Base-by-base conservation (phyloP, 1,140 invertebrate species). In the Halesus radiatus region DNA sequence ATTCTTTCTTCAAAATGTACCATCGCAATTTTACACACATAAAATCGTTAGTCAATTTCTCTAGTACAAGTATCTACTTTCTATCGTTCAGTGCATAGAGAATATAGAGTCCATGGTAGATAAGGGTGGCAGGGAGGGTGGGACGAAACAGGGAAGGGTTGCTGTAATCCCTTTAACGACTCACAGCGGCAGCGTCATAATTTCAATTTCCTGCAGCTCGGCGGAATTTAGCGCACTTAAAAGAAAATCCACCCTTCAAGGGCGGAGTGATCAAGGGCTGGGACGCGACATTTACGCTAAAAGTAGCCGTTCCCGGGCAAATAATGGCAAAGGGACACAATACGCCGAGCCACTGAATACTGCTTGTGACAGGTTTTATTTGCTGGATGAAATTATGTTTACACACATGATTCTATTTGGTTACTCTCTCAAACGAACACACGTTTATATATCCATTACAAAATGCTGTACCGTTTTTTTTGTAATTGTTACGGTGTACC, bases 191-290 rank as follows among this genome's bases (percentile, higher is more conserved):
- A 8, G 22, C 29, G 70, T 74, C 70, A 74, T 74, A 74, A 74
- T 74, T 74, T 74, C 70, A 74, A 74, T 74, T 74, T 74, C 70
- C 70, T 74, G 70, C 70, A 74, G 70, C 70, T 74, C 53, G 6
- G 23, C 26, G 52, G 53, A 74, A 74, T 74, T 74, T 74, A 52
- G 70, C 22, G 53, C 54, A 74, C 70, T 74, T 74, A 74, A 74
- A 74, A 74, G 70, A 74, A 74, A 74, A 74, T 72, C 68, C 66
- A 70, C 66, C 66, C 66, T 50, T 70, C 37, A 16, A 68, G 66
- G 62, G 22, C 7, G 10, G 62, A 66, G 18, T 70, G 66, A 70
- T 70, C 66, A 70, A 70, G 45, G 18, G 66, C 37, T 23, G 32
- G 66, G 37, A 70, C 37, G 37, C n/a, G 32, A 50, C 6, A 20